Evolutionary conservation across 1,140 invertebrate species (phyloP).

Genomic region (Arion vulgaris): DNA sequence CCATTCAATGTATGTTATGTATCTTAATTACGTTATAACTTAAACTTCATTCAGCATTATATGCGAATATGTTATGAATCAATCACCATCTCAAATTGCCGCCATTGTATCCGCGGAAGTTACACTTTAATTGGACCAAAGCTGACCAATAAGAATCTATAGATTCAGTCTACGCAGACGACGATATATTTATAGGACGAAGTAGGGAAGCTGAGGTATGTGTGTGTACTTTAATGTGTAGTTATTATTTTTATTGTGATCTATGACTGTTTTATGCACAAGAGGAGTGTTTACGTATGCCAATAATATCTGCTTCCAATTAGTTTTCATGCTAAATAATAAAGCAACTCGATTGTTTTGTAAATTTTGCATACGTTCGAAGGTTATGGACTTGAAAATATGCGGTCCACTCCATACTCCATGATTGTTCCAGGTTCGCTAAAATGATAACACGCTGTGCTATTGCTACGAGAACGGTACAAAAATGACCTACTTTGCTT

Average conservation of each 20-base stretch:
- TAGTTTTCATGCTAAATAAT: neutral
- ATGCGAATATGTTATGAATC: no score
- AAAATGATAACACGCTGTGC: neutral
- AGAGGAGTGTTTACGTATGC: neutral
- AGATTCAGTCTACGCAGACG: neutral
- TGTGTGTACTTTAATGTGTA: conserved; percentile 21
- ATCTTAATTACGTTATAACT: no score
- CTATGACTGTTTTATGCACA: neutral
- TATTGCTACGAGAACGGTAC: neutral
- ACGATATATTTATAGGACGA: conserved; percentile 31
- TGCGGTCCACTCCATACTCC: conserved; percentile 1
- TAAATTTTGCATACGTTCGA: neutral
- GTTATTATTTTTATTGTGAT: conserved; percentile 1
- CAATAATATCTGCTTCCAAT: neutral
- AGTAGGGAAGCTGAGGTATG: conserved; percentile 27
- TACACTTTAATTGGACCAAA: conserved; percentile 2
- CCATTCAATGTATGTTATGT: no score
- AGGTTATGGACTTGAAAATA: neutral
- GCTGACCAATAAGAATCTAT: conserved; percentile 10
- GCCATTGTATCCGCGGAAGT: conserved; percentile 36
- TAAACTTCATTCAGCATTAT: no score
- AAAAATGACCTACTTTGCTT: neutral
- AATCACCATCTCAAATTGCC: conserved; percentile 26
- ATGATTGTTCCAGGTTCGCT: neutral
- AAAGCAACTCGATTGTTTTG: neutral